These are phyloP conservation scores for Frankliniella intonsa DNA, from an alignment of 2,888 invertebrate genomes.

Conservation along the genomic window DNA sequence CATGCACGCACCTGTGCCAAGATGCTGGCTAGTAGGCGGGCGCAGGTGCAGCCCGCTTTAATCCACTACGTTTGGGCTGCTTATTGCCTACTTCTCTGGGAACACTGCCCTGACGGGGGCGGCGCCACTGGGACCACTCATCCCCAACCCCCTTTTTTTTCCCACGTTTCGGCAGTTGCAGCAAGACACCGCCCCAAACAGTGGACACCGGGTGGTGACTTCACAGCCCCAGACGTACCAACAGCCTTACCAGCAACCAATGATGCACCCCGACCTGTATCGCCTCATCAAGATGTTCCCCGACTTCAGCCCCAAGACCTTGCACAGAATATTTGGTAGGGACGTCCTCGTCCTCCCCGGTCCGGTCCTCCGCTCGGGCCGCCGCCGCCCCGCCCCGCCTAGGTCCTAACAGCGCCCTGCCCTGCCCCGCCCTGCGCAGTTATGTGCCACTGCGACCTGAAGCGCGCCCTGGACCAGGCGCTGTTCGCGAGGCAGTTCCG, in stretches of 20 bases:
- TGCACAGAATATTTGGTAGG: not conserved
- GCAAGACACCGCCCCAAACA: not conserved
- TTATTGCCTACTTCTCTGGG: no score
- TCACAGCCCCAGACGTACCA: not conserved
- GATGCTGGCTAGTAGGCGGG: no score
- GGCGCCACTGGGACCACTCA: not conserved
- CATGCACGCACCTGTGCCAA: no score
- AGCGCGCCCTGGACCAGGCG: constrained; percentile 4
- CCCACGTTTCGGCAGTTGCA: not conserved
- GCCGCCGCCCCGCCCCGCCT: not conserved
- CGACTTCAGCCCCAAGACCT: constrained; percentile 17
- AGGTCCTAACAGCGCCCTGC: not conserved
- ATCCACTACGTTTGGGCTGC: no score
- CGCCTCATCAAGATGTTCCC: constrained; percentile 22
- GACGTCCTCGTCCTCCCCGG: not conserved
- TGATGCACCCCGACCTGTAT: constrained; percentile 19
- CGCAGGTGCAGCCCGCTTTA: no score
- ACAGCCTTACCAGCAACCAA: not conserved
- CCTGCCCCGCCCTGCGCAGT: not conserved
- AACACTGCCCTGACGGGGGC: not conserved
- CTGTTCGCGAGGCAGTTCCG: constrained; percentile 13
- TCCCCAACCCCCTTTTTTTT: no score
- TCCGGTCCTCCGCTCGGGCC: not conserved
- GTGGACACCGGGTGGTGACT: not conserved
- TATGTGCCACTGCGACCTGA: constrained; percentile 4